Conservation (phyloP, 2,797 vertebrate species). For the Myotis findleyi region DNA sequence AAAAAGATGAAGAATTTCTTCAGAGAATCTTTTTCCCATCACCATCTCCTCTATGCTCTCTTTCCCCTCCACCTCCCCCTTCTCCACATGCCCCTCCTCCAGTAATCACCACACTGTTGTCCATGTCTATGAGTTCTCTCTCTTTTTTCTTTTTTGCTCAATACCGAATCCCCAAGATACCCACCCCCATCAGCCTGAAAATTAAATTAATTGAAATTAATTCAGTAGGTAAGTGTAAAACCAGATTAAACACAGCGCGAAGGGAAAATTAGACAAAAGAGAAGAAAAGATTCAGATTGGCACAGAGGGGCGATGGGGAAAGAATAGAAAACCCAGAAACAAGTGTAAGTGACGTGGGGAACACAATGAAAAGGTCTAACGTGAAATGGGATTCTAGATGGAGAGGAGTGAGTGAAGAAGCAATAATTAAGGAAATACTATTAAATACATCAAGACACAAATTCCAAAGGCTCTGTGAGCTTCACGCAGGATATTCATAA, state of each 20-base stretch:
- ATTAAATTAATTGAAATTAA: constrained; percentile 41
- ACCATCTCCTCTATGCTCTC: too few species aligned
- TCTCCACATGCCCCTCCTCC: too few species aligned
- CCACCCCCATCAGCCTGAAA: not conserved
- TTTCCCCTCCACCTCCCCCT: too few species aligned
- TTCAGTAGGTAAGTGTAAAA: not conserved
- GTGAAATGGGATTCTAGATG: not conserved
- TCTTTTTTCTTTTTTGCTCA: too few species aligned
- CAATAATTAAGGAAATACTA: not conserved
- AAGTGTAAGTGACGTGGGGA: not conserved
- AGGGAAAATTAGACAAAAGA: not conserved
- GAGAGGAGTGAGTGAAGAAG: not conserved
- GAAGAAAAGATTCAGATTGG: not conserved
- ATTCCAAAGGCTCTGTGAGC: not conserved
- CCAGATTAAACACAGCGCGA: not conserved
- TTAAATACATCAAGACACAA: not conserved
- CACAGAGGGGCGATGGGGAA: not conserved
- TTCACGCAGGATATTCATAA: not conserved
- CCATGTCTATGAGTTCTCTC: too few species aligned
- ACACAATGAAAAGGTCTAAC: not conserved
- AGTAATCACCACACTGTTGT: too few species aligned
- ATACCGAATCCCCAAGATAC: too few species aligned
- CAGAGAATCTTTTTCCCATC: not conserved
- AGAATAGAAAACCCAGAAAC: not conserved
- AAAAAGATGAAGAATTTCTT: constrained; percentile 1